Percentiles rank a stretch among this genome's conserved stretches.
phyloP scores from a whole-genome alignment of 2,113 vertebrate species.

The Pongo pygmaeus region DNA sequence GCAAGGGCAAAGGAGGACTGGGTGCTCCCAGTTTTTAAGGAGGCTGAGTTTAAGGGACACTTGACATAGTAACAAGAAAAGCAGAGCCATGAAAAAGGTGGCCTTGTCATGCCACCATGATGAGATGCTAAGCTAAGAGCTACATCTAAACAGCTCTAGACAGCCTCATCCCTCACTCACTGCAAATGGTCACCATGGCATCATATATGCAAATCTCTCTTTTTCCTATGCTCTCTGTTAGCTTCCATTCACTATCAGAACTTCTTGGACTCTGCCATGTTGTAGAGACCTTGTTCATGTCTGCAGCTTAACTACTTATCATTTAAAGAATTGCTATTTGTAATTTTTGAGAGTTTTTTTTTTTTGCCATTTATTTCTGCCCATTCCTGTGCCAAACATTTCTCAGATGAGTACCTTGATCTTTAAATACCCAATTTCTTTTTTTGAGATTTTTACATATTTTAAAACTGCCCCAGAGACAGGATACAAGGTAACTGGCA shows the following conservation, averaged over 20 bases:
- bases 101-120: fast-evolving
- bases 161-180: fast-evolving
- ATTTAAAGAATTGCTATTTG: fast-evolving
- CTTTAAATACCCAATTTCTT: not conserved
- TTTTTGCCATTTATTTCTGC: not conserved
- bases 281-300: too few relatives aligned
- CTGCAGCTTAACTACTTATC: fast-evolving
- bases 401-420: not conserved
- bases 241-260: not conserved
- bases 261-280: too few relatives aligned
- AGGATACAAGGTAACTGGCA: too few relatives aligned
- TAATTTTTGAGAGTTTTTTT: not conserved
- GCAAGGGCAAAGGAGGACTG: too few relatives aligned
- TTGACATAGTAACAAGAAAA: not conserved
- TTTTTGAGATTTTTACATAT: not conserved
- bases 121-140: not conserved
- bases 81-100: fast-evolving
- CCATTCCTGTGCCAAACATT: not conserved
- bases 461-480: not conserved
- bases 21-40: not conserved
- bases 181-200: fast-evolving
- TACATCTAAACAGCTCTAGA: fast-evolving
- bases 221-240: fast-evolving
- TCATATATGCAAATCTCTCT: fast-evolving
- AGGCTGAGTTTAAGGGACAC: too few relatives aligned